Evolutionary conservation across 2,113 vertebrate species (phyloP), one percentile per base, ranked within the genome.

Genomic region (Dinomys branickii): DNA sequence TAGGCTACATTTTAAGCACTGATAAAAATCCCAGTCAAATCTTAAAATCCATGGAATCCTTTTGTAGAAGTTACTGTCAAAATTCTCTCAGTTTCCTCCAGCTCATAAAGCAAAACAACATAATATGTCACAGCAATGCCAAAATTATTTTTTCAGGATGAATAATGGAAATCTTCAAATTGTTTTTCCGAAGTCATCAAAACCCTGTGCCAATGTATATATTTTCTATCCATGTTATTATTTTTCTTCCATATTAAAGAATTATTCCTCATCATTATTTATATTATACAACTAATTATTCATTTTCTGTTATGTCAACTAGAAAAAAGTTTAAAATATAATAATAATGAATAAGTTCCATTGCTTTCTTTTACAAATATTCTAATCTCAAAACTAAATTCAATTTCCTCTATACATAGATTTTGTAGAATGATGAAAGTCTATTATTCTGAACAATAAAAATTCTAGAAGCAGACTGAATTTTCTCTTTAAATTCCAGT

Each of bases 51-150:
- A 78, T 19, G n/a, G 3, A 11, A 54, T 97, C 89, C 81, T 95
- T 95, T 73, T 44, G 0, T 85, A 97, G 87, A 98, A 97, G 69
- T 95, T 98, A 97, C 98, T 7, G 61, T 65, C 98, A 52, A 97
- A 97, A 44, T 88, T 67, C 88, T 94, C 90, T 92, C 67, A 61
- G 14, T 97, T 98, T 63, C 88, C 85, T 97, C 0, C 0, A 97
- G 75, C 47, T 94, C 93, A 97, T 97, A 98, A 97, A 33, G 82
- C 75, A 97, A 98, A 98, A 96, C 78, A 86, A 59, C 41, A 81
- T 58, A 17, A 59, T 98, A 87, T 59, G 97, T 94, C 78, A 81
- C 81, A 97, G 67, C 93, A 97, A 96, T 96, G 73, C 73, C 97
- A 97, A 96, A 96, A 91, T 96, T 98, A 97, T 59, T 81, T 94